A percentile compares a stretch with the other conserved stretches of the same genome.
Evolutionary conservation across 2,888 invertebrate species (phyloP).

Genomic region (Cryptosula pallasiana): DNA sequence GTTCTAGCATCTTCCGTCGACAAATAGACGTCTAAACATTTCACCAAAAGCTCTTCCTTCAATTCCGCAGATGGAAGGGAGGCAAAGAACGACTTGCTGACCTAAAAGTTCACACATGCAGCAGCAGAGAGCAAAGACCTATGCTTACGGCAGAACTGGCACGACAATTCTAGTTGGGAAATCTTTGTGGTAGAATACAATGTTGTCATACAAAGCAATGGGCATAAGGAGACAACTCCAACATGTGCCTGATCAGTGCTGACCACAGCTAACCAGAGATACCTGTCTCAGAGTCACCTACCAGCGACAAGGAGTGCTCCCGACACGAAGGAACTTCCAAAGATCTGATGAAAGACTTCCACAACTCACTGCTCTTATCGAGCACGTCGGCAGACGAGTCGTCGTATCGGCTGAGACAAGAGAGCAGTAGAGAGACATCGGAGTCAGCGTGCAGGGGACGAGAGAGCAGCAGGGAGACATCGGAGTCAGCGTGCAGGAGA

Average conservation of each 20-base stretch:
- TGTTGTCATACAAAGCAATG: too few relatives aligned
- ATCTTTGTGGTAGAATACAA: too few relatives aligned
- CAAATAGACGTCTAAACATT: slow-evolving; percentile 27
- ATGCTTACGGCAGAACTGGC: too few relatives aligned
- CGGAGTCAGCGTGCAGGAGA: background rate
- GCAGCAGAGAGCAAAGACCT: too few relatives aligned
- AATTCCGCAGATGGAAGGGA: slow-evolving; percentile 32
- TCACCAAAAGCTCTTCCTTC: slow-evolving; percentile 33
- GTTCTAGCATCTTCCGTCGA: background rate
- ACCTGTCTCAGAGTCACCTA: too few relatives aligned
- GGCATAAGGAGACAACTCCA: too few relatives aligned
- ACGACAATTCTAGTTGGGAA: too few relatives aligned
- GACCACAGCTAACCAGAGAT: too few relatives aligned
- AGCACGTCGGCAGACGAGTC: background rate
- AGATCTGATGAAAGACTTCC: background rate
- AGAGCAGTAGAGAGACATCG: background rate
- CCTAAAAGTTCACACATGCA: too few relatives aligned
- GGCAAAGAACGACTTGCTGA: slow-evolving; percentile 39
- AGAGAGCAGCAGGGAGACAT: background rate
- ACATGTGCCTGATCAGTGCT: too few relatives aligned
- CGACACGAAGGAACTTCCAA: background rate
- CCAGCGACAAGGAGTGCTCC: background rate
- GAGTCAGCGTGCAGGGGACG: background rate
- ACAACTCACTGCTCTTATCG: background rate
- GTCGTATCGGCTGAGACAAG: background rate